Conservation (phyloP, 1,140 invertebrate species). For the Delia radicum region DNA sequence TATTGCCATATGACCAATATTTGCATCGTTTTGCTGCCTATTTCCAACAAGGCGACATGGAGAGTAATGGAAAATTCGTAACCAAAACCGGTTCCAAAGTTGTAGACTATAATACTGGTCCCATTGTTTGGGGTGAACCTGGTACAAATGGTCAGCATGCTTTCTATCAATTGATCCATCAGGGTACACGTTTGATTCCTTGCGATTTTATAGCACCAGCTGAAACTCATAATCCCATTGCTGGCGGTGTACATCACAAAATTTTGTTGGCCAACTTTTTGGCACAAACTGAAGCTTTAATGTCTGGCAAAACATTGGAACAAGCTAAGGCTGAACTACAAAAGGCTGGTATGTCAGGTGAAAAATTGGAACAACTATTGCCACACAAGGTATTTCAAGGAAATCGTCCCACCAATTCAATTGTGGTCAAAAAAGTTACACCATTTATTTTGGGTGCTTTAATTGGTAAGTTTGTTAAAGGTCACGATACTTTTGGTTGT, state of each 20-base stretch:
- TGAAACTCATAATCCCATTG: slow-evolving; percentile 90
- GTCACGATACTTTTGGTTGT: not conserved
- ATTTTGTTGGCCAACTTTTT: slow-evolving; percentile 96
- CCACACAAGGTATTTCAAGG: slow-evolving; percentile 98
- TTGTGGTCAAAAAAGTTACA: slow-evolving; percentile 89
- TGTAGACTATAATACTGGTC: slow-evolving; percentile 85
- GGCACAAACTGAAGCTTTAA: slow-evolving; percentile 96
- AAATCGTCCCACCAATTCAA: slow-evolving; percentile 96
- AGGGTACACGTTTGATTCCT: slow-evolving; percentile 76
- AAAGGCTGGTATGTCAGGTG: slow-evolving; percentile 69
- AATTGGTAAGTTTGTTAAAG: slow-evolving; percentile 72
- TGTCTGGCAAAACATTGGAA: slow-evolving; percentile 83
- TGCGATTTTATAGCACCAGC: slow-evolving; percentile 96
- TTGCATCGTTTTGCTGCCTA: slow-evolving; percentile 98
- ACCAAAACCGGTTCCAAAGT: slow-evolving; percentile 70
- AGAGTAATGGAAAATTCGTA: slow-evolving; percentile 97
- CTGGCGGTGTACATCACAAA: slow-evolving; percentile 73
- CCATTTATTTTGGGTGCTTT: slow-evolving; percentile 93
- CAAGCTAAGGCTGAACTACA: slow-evolving; percentile 76
- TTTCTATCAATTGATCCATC: slow-evolving; percentile 96
- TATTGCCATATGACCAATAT: slow-evolving; percentile 98
- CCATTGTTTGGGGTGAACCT: slow-evolving; percentile 96
- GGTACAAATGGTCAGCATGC: slow-evolving; percentile 99
- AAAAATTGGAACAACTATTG: slow-evolving; percentile 76
- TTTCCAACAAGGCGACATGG: slow-evolving; percentile 99